Conservation (phyloP, 2,113 vertebrate species). For the Melierax canorus region DNA sequence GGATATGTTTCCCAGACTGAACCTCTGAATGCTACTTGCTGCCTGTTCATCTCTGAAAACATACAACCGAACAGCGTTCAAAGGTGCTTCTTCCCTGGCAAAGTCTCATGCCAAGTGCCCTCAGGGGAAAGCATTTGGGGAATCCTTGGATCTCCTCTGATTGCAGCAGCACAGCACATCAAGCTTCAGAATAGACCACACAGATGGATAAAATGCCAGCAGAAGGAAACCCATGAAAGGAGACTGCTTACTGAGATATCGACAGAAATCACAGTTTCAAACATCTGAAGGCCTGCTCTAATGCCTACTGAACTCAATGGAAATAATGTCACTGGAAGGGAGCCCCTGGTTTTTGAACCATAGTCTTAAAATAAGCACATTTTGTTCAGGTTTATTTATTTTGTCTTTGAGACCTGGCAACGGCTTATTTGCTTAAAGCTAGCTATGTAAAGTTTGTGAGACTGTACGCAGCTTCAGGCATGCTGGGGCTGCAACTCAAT, state of each 20-base stretch:
- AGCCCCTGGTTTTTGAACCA: background rate
- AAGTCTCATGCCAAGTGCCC: background rate
- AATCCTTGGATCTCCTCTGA: slow-evolving; percentile 17
- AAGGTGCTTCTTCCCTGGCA: background rate
- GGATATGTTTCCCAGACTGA: background rate
- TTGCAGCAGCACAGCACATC: background rate
- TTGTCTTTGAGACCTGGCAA: background rate
- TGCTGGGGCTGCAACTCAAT: background rate
- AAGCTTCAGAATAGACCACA: slow-evolving; percentile 3
- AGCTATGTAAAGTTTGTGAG: background rate
- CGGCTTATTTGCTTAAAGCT: background rate
- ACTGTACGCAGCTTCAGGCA: background rate
- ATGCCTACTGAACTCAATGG: background rate
- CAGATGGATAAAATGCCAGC: slow-evolving; percentile 9
- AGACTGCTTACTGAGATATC: background rate
- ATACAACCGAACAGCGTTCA: background rate
- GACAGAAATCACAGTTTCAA: background rate
- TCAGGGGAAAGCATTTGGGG: background rate
- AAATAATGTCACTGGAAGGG: background rate
- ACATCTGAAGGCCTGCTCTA: background rate
- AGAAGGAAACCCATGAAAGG: background rate
- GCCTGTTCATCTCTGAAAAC: background rate
- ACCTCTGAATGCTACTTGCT: background rate
- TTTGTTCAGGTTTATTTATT: background rate
- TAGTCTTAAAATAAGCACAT: background rate